A percentile compares a stretch with the other conserved stretches of the same genome.
Evolutionary conservation across 1,140 invertebrate species (phyloP).

Genomic region (silkworm (Bombyx mori)): ASM3026992v2 NC_085119.1:16240001-16240500

Average conservation of each 20-base stretch:
- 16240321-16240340: constrained; percentile 93
- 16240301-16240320: constrained; percentile 90
- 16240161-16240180: constrained; percentile 91
- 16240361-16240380: constrained; percentile 89
- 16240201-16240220: constrained; percentile 85
- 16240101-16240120: constrained; percentile 92
- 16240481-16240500: constrained; percentile 97
- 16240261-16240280: constrained; percentile 91
- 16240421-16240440: constrained; percentile 87
- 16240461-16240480: constrained; percentile 99
- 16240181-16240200: constrained; percentile 94
- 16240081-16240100: constrained; percentile 88
- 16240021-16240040: constrained; percentile 97
- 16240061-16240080: constrained; percentile 90
- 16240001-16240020: constrained; percentile 93
- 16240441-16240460: constrained; percentile 93
- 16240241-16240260: constrained; percentile 93
- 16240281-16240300: constrained; percentile 89
- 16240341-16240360: constrained; percentile 96
- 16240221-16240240: constrained; percentile 95
- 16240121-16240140: constrained; percentile 99
- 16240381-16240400: constrained; percentile 89
- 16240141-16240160: constrained; percentile 82
- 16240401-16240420: constrained; percentile 92
- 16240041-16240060: constrained; percentile 91